Conservation (phyloP, 2,113 vertebrate species). For the Onychostruthus taczanowskii region DNA sequence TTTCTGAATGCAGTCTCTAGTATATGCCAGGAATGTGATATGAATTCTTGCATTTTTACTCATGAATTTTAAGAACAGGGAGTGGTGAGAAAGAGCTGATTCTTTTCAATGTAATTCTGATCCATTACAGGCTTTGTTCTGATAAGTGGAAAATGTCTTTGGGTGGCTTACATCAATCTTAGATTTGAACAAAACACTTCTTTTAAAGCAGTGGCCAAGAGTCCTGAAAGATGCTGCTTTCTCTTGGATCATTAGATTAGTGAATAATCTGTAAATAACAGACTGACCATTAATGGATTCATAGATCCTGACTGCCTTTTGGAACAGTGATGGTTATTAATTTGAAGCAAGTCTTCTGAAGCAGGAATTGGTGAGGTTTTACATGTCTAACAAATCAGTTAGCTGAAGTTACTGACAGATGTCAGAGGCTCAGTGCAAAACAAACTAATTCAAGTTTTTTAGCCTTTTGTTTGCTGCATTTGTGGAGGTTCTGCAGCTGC, state of each 20-base stretch:
- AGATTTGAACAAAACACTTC: not conserved
- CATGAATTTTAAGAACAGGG: not conserved
- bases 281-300: not conserved
- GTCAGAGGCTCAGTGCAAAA: not conserved
- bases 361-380: not conserved
- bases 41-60: not conserved
- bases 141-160: not conserved
- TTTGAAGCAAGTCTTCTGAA: not conserved
- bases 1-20: not conserved
- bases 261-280: not conserved
- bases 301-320: not conserved
- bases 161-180: not conserved
- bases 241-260: not conserved
- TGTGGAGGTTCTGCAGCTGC: not conserved
- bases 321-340: not conserved
- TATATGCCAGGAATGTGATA: not conserved
- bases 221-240: not conserved
- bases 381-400: not conserved
- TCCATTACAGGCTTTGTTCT: not conserved
- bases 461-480: not conserved
- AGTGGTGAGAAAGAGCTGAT: not conserved
- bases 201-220: not conserved
- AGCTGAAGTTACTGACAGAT: not conserved
- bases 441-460: not conserved
- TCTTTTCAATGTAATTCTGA: not conserved